Evolutionary conservation across 2,113 vertebrate genomes (phyloP).

Genomic region (Bufo bufo): DNA sequence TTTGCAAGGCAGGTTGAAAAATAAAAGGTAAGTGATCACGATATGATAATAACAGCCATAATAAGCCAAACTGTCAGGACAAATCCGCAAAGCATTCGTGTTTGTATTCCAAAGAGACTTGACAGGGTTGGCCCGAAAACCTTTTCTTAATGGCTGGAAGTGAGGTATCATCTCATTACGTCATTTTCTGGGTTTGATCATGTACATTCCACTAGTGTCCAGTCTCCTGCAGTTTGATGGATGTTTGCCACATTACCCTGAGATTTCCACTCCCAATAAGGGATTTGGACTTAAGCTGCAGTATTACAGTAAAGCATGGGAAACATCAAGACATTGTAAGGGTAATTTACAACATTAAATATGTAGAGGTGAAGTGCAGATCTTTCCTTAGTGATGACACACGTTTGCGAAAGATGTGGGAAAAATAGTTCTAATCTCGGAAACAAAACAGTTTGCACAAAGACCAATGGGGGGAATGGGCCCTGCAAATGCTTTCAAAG

Average conservation of each 20-base stretch:
- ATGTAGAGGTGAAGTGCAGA: neutral
- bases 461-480: neutral
- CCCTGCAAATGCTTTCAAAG: neutral
- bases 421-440: neutral
- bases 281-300: slow-evolving; percentile 10
- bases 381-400: neutral
- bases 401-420: neutral
- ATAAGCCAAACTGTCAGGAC: neutral
- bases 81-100: neutral
- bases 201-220: neutral
- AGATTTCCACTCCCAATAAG: neutral
- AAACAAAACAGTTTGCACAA: neutral
- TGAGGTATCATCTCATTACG: neutral
- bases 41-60: neutral
- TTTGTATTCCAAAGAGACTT: neutral
- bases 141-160: neutral
- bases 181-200: neutral
- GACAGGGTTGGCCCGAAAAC: neutral
- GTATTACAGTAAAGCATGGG: neutral
- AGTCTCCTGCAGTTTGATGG: slow-evolving; percentile 9
- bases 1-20: slow-evolving; percentile 15
- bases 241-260: neutral
- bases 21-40: slow-evolving; percentile 11
- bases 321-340: neutral
- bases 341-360: neutral